phyloP scores from a whole-genome alignment of 2,888 invertebrate species.

The Harmothoe impar region DNA sequence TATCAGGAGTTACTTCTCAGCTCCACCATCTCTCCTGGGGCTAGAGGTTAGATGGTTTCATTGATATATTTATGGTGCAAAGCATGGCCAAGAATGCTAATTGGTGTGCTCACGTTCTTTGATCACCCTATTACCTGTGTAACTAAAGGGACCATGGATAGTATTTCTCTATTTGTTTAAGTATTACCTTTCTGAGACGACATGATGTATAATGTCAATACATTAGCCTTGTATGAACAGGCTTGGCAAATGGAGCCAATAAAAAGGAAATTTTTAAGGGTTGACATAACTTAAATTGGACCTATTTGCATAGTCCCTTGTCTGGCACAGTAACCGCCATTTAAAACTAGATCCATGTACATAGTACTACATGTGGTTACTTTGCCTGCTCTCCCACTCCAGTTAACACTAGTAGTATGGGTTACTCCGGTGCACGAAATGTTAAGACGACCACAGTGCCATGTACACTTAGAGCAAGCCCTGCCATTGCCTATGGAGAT shows the following conservation, averaged over 20 bases:
- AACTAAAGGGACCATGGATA: not conserved
- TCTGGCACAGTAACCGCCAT: not conserved
- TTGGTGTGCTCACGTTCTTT: conserved; percentile 18
- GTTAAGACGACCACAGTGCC: not conserved
- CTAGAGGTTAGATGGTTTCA: not conserved
- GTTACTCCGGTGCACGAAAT: too few species aligned
- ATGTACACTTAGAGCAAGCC: not conserved
- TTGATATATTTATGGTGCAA: conserved; percentile 1
- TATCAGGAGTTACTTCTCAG: not conserved
- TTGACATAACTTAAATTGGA: too few species aligned
- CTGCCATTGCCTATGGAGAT: not conserved
- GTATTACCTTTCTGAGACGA: not conserved
- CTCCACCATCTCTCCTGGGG: not conserved
- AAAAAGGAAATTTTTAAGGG: not conserved
- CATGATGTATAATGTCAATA: conserved; percentile 18
- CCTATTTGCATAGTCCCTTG: not conserved
- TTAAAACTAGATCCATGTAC: too few species aligned
- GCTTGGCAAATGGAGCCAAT: not conserved
- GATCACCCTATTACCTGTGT: not conserved
- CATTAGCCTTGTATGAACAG: not conserved
- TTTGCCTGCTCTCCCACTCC: too few species aligned
- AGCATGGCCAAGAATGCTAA: conserved; percentile 4
- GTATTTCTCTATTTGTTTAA: not conserved
- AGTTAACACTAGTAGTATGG: too few species aligned
- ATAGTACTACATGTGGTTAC: too few species aligned